These are phyloP conservation scores for Tribolium freemani DNA, from an alignment of 2,888 invertebrate genomes.

Conservation along the genomic window DNA sequence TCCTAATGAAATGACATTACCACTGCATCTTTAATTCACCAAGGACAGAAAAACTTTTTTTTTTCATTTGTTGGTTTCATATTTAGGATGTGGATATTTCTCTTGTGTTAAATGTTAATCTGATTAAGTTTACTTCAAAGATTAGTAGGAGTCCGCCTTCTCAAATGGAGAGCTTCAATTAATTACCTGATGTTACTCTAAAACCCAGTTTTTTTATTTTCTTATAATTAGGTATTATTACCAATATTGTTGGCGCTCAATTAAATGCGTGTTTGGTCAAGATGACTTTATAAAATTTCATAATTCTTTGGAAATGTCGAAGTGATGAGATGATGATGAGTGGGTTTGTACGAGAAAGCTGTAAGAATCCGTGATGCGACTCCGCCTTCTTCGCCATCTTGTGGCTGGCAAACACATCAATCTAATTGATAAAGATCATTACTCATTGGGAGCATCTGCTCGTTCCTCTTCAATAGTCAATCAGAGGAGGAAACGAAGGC, in stretches of 20 bases:
- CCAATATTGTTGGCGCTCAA: not conserved
- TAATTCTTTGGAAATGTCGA: not conserved
- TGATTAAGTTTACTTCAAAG: too few relatives aligned
- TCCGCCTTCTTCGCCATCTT: constrained; percentile 58
- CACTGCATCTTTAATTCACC: too few relatives aligned
- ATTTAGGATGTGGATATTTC: too few relatives aligned
- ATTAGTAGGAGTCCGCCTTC: too few relatives aligned
- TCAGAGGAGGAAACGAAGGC: constrained; percentile 53
- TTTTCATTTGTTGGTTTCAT: too few relatives aligned
- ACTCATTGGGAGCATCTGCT: constrained; percentile 64
- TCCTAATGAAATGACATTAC: too few relatives aligned
- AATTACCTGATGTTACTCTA: too few relatives aligned
- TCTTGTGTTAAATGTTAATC: too few relatives aligned
- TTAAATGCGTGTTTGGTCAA: not conserved
- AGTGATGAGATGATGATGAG: constrained; percentile 22
- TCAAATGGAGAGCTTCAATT: too few relatives aligned
- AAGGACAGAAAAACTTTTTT: too few relatives aligned
- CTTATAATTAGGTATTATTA: too few relatives aligned
- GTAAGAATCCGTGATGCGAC: constrained; percentile 31
- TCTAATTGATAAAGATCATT: constrained; percentile 66
- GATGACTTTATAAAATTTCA: not conserved
- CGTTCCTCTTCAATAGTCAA: constrained; percentile 61
- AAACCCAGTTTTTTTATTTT: too few relatives aligned
- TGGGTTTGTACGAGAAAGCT: constrained; percentile 26
- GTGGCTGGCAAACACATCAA: constrained; percentile 60